Base-by-base conservation (phyloP, 2,888 invertebrate species). In the Napeogenes inachia region DNA sequence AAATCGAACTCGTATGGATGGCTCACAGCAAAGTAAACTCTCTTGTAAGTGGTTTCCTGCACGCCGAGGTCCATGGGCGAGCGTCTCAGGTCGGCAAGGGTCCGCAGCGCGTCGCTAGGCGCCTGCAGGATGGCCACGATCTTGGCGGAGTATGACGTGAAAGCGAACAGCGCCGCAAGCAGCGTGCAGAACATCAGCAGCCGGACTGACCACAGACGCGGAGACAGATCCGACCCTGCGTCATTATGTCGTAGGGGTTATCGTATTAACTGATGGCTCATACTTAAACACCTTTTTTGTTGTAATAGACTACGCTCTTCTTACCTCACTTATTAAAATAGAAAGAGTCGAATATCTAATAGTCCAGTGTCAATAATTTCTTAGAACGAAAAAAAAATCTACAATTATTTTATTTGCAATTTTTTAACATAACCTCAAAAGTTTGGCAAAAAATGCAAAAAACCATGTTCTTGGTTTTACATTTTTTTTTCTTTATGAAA, bases 111-210 rank as follows among this genome's bases (percentile, higher is more conserved):
- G 71, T 90, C 80, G 76, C 93, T 92, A n/a, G 93, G 93, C 69
- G 92, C 90, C 79, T 93, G 93, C 69, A 93, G 81, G 64, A 93
- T 81, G 13, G 92, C 92, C 67, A 93, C 93, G 68, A 93, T 92
- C 80, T 92, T 93, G 32, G 93, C 93, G n/a, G 93, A 92, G 79
- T 93, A 93, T 1, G 93, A 92, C 4, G 93, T 93, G 75, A 92
- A 93, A 42, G 91, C 76, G 77, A 93, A 93, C 56, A 93, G 77
- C 0, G 92, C 86, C 1, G 91, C 81, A 57, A 92, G 78, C 70
- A 93, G 87, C 57, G 92, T 87, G 60, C 89, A 87, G 68, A 93
- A 91, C 70, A 93, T 88, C 56, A 92, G 88, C 65, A 92, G 77
- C 8, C 93, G 87, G 0, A 87, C 89, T 2, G 93, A 92, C 55